Evolutionary conservation across 2,888 invertebrate genomes (phyloP), one percentile per base, ranked within the genome.

Genomic region (Plagodis dolabraria): DNA sequence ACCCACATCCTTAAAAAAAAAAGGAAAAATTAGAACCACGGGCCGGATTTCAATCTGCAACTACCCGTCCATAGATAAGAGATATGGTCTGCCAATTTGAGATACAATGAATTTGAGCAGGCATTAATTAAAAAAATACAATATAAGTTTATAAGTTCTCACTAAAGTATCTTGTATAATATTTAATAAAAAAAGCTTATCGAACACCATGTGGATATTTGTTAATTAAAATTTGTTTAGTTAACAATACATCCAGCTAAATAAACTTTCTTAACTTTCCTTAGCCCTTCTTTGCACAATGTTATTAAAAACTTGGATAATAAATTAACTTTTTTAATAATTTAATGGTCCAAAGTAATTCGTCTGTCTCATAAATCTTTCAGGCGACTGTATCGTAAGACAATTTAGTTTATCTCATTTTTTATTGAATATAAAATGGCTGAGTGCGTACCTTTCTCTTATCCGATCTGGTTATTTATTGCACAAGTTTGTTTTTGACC

Each of bases 401-500:
- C 83, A 86, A 85, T 86, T 85, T 85, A 80, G 83, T 86, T 88
- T 85, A 87, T 88, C 87, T 87, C 85, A 86, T 88, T 87, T 89
- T 87, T 89, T 90, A 90, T 91, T 90, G 89, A 89, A 91, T 87
- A 89, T 89, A 90, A 90, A 90, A 89, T 86, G 84, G 83, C 82
- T 83, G 84, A 85, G 77, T 85, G 84, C 81, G 82, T 88, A 86
- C 88, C 88, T 87, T 85, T 84, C 87, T 87, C 86, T 89, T 89
- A 90, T 87, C 89, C 88, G 89, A 87, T 87, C 81, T 84, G 83
- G 88, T 90, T 90, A 92, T 92, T 92, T 92, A 92, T 92, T 84
- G 88, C 87, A 82, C 79, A 90, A 91, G 87, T 92, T 92, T 91
- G 90, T 90, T 89, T 89, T 89, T 89, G 91, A 91, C 91, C 92